These are phyloP conservation scores for Escarpia spicata DNA, from an alignment of 2,888 invertebrate species.

Conservation along the genomic window DNA sequence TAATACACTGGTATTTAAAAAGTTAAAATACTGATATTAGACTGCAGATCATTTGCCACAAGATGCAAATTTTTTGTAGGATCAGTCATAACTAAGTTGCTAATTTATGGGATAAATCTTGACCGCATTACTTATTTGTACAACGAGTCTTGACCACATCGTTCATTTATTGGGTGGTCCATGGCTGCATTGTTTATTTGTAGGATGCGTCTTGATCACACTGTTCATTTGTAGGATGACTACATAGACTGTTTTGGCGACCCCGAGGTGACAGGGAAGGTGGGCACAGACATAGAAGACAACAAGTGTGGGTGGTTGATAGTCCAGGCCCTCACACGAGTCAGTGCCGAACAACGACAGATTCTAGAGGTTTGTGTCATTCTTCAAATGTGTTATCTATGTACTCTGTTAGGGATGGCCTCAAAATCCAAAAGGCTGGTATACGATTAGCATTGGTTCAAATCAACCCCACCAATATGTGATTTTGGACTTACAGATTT, in stretches of 20 bases:
- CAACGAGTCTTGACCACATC: neutral
- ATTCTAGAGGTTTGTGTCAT: constrained; percentile 51
- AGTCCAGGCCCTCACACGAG: constrained; percentile 78
- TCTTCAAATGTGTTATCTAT: too few relatives aligned
- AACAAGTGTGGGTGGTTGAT: constrained; percentile 97
- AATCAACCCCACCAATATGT: too few relatives aligned
- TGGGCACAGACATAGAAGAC: constrained; percentile 90
- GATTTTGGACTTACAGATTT: too few relatives aligned
- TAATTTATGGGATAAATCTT: constrained; percentile 67
- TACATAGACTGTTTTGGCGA: constrained; percentile 92
- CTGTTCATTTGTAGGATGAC: constrained; percentile 72
- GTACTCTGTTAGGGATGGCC: too few relatives aligned
- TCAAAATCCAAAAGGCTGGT: too few relatives aligned
- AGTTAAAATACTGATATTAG: too few relatives aligned
- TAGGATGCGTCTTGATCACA: neutral
- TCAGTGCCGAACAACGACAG: constrained; percentile 49
- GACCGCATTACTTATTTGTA: neutral
- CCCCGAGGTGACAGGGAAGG: constrained; percentile 85
- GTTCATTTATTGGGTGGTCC: neutral
- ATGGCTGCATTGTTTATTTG: neutral
- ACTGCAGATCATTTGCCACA: too few relatives aligned
- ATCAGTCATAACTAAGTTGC: neutral
- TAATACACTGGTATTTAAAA: too few relatives aligned
- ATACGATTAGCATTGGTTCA: too few relatives aligned
- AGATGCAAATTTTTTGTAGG: neutral